Evolutionary conservation across 1,140 invertebrate species (phyloP), one percentile per base, ranked within the genome.

Genomic region (Eupeodes corollae): DNA sequence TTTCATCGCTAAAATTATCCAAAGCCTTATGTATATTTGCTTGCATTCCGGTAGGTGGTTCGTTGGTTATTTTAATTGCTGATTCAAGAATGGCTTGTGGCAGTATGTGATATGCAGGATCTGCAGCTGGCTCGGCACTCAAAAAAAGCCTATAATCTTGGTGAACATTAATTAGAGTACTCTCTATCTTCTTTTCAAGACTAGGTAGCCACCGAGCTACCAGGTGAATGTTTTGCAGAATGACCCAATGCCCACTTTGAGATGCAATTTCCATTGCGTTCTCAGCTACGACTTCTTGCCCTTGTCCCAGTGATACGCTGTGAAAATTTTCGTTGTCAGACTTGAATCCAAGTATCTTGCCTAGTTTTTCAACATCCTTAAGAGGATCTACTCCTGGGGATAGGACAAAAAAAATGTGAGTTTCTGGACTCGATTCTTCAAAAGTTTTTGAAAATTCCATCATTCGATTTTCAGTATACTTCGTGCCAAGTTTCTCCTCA

Each of bases 51-150:
- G 86, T 91, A 1, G 93, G 92, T 5, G 91, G 90, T 69, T 97
- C 92, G 59, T 96, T 96, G 1, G 91, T 95, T 34, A 97, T 94
- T 73, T 98, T 97, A 58, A 96, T 91, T 1, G 90, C 86, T 0
- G 88, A 87, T 67, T 98, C 91, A 6, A 97, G 69, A 54, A 98
- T 87, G 44, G 92, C 91, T 72, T 85, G 75, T 0, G 78, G 78
- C 16, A 81, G 70, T 13, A 76, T 75, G 46, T 77, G 75, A 50
- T 72, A 75, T 1, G 61, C 54, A 1, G 77, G 64, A 61, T 74
- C 69, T 5, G 62, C 64, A 0, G 76, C 74, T 5, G 78, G 77
- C 52, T 80, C 78, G 3, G 79, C 79, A 52, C 78, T 80, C 31
- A 81, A 53, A 56, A 73, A 81, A 44, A 81, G 64, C 32, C 79